Evolutionary conservation across 1,140 invertebrate species (phyloP), one percentile per base, ranked within the genome.

Genomic region (Arion vulgaris): DNA sequence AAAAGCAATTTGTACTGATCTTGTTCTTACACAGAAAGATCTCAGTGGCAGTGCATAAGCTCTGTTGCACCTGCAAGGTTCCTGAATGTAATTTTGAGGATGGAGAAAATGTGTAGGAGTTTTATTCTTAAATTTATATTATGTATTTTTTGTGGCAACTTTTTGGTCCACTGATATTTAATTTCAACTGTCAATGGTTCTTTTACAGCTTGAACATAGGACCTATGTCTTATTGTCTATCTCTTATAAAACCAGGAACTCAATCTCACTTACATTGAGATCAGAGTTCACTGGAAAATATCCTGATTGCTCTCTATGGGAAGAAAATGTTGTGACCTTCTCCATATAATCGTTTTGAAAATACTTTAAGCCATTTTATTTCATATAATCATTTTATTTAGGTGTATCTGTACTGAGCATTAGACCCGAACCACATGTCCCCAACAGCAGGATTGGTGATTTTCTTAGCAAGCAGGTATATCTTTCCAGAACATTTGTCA

Each of bases 401-500:
- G 83, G 83, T 51, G 81, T 79, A 38, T 84, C 86, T 49, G 72
- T 74, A 7, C 62, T 87, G 26, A 77, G 53, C 77, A 62, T 84
- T 1, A 84, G 84, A 41, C 83, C 84, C 49, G 39, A 79, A 23
- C 83, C 84, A n/a, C 82, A 87, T 81, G 69, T 87, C 15, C 78
- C 84, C 36, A 41, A 45, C 28, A 83, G 75, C 28, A 38, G 49
- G 39, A 34, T 81, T 68, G 72, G 36, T 49, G 49, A 78, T 0
- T 71, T 66, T 26, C 36, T 83, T 0, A 62, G 74, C 41, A 51
- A 49, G 38, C 36, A 83, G 81, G 81, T 83, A 82, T 72, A 5
- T 77, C 13, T 26, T 17, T 36, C 19, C 7, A 13, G 26, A 66
- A 72, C 5, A 32, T 23, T 39, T 41, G 4, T 5, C 26, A 57